Evolutionary conservation across 2,113 vertebrate species (phyloP), one percentile per base, ranked within the genome.

Genomic region (Rana temporaria): DNA sequence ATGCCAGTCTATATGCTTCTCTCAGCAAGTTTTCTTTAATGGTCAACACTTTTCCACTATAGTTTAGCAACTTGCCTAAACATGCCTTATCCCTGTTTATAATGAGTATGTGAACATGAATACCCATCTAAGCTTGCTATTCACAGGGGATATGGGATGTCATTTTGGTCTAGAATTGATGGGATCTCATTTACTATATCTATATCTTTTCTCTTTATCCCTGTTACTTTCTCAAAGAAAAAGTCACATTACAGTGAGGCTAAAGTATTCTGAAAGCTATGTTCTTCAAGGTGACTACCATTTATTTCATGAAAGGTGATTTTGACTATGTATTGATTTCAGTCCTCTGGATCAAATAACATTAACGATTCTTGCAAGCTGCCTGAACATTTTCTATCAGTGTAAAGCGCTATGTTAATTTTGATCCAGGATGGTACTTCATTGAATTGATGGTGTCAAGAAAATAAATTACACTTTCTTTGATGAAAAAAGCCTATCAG

Each of bases 261-360:
- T 48, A 32, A 63, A 14, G 60, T 42, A 18, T 48, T 26, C 69
- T 55, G 20, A 55, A 17, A 68, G 66, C 65, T 8, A 26, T 15
- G 17, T 55, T 64, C 52, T 68, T 79, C 77, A 79, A 60, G 20
- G 55, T 69, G 78, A 79, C 66, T 79, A 30, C 20, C 14, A 18
- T 60, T 60, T 70, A 55, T 60, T 60, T 56, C 66, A 18, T 60
- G n/a, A 53, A 55, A 60, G 65, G 78, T 48, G 55, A 56, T 79
- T 70, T 70, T 79, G 52, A 79, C n/a, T 56, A 79, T 48, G 12
- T 75, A 82, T 82, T 75, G 63, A 82, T 82, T 75, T 24, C 6
- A 42, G 57, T 75, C 9, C 16, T 75, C 26, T 24, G 19, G 71
- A 55, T 53, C 63, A 67, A 75, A 59, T 75, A 19, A 62, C 65